Conservation (phyloP, 2,797 vertebrate species). For the Propithecus deckenii region DNA sequence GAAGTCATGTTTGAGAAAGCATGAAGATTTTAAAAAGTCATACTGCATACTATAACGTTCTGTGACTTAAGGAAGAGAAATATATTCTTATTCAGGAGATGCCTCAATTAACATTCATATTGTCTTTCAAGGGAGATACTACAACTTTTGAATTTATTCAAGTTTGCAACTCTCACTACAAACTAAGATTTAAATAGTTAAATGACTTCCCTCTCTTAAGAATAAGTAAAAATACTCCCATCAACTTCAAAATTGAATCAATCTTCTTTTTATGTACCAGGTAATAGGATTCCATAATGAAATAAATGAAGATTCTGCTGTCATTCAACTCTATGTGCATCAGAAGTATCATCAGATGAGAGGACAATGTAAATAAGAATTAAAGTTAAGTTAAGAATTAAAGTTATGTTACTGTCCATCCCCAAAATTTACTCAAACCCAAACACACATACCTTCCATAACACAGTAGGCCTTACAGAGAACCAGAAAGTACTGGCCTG, state of each 20-base stretch:
- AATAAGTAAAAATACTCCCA: not conserved
- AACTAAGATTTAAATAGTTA: constrained; percentile 15
- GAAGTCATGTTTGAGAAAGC: not conserved
- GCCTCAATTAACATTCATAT: not conserved
- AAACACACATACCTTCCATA: not conserved
- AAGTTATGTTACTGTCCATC: not conserved
- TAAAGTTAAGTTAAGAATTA: not conserved
- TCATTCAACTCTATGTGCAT: not conserved
- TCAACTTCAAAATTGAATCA: constrained; percentile 18
- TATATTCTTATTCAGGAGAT: not conserved
- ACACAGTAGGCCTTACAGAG: not conserved
- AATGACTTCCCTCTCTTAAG: not conserved
- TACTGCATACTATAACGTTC: not conserved
- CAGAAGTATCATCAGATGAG: not conserved
- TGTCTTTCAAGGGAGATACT: not conserved
- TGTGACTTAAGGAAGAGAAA: constrained; percentile 27
- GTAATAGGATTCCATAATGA: not conserved
- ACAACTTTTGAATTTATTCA: constrained; percentile 8
- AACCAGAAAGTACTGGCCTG: not conserved
- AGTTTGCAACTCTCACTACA: not conserved
- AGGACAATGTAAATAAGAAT: not conserved
- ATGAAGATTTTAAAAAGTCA: constrained; percentile 26
- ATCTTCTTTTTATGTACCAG: not conserved
- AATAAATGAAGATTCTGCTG: not conserved
- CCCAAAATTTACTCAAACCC: not conserved